phyloP scores from a whole-genome alignment of 2,113 vertebrate species.

The Hypomesus transpacificus region DNA sequence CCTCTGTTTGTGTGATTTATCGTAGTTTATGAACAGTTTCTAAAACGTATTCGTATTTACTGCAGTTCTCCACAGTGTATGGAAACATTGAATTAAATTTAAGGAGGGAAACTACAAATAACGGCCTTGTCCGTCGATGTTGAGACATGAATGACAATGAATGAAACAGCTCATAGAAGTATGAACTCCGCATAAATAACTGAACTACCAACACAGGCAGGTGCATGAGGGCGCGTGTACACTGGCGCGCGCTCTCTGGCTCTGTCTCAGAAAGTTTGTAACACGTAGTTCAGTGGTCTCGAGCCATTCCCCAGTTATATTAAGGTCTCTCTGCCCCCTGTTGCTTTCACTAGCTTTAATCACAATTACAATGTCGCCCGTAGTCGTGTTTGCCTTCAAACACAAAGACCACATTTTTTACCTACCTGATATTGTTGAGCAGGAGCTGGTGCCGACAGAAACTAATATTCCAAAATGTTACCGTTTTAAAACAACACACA shows the following conservation, averaged over 20 bases:
- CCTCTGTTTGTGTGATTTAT: too few relatives aligned
- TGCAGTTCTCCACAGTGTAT: too few relatives aligned
- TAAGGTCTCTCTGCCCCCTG: neutral
- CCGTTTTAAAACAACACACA: conserved; percentile 1
- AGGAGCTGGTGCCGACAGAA: conserved; percentile 27
- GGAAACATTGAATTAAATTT: too few relatives aligned
- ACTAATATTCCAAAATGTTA: conserved; percentile 33
- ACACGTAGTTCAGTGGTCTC: conserved; percentile 22
- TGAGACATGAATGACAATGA: too few relatives aligned
- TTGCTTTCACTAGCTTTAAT: neutral
- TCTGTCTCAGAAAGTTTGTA: conserved; percentile 16
- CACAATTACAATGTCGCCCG: neutral
- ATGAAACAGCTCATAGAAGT: neutral
- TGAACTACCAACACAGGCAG: conserved; percentile 13
- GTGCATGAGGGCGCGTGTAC: conserved; percentile 40
- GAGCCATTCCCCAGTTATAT: conserved; percentile 8
- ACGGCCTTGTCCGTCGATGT: too few relatives aligned
- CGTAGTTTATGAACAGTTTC: too few relatives aligned
- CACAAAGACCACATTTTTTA: conserved; percentile 6
- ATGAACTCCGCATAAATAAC: neutral
- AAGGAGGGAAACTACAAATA: too few relatives aligned
- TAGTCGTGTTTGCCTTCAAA: neutral
- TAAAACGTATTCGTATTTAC: too few relatives aligned
- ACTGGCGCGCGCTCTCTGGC: conserved; percentile 21
- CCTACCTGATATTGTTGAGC: conserved; percentile 47